These are phyloP conservation scores for Anadara kagoshimensis DNA, from an alignment of 1,140 invertebrate genomes.

Conservation along the genomic window DNA sequence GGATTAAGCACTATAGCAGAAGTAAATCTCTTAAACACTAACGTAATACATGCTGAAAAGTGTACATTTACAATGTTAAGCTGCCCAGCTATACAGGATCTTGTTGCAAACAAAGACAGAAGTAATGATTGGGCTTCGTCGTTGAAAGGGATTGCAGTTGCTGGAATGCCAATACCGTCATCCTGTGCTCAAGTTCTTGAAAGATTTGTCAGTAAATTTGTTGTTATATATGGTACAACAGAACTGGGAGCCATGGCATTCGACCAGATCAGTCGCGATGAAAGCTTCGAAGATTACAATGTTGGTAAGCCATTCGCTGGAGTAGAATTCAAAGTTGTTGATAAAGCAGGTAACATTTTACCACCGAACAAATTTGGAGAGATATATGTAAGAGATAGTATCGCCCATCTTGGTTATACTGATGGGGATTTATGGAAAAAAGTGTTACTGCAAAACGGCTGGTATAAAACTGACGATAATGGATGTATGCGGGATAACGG, in stretches of 20 bases:
- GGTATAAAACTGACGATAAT: conserved; percentile 73
- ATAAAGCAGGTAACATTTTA: conserved; percentile 3
- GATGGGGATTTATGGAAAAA: conserved; percentile 68
- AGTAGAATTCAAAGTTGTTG: conserved; percentile 22
- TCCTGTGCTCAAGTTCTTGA: conserved; percentile 1
- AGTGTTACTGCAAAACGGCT: conserved; percentile 71
- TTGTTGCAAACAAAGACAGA: background rate
- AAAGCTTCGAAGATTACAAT: background rate
- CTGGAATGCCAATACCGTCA: conserved; percentile 12
- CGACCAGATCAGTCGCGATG: background rate
- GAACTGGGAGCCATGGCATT: conserved; percentile 7
- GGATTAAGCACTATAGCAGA: background rate
- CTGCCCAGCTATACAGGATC: background rate
- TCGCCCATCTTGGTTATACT: conserved; percentile 79
- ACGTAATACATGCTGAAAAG: background rate
- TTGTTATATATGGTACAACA: conserved; percentile 11
- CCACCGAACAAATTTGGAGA: conserved; percentile 3
- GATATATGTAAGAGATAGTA: background rate
- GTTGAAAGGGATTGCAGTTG: background rate
- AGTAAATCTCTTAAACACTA: background rate
- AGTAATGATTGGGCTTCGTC: background rate
- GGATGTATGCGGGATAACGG: conserved; percentile 52
- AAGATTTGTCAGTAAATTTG: background rate
- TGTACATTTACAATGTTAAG: background rate
- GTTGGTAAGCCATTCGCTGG: conserved; percentile 10